These are phyloP conservation scores for Epizoanthus rinbou DNA, from an alignment of 92 coral and sea anemone species.

Conservation along the genomic window DNA sequence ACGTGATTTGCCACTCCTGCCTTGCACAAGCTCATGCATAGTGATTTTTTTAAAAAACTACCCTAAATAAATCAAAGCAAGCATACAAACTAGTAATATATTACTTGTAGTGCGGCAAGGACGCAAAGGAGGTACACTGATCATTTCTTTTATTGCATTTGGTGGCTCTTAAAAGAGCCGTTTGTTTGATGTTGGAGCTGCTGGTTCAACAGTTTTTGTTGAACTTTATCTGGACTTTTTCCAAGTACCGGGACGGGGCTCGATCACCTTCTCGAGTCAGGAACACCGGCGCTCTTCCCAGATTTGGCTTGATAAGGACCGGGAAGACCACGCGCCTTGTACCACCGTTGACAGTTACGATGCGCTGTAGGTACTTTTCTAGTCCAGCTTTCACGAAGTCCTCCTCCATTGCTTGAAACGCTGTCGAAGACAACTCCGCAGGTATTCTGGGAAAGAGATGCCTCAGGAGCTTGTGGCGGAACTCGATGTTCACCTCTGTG, in stretches of 20 bases:
- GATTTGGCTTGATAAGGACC: slow-evolving; percentile 28
- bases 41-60: too few species aligned
- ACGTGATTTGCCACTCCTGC: too few species aligned
- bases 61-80: too few species aligned
- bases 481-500: slow-evolving; percentile 8
- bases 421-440: slow-evolving; percentile 31
- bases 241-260: slow-evolving; percentile 41
- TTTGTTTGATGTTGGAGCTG: slow-evolving; percentile 13
- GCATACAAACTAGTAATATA: too few species aligned
- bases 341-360: slow-evolving; percentile 51
- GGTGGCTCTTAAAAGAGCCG: slow-evolving; percentile 57
- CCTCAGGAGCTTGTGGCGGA: slow-evolving; percentile 30
- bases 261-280: slow-evolving; percentile 36
- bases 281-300: slow-evolving; percentile 59
- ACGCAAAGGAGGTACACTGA: too few species aligned
- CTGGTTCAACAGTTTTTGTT: slow-evolving; percentile 34
- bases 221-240: slow-evolving; percentile 45
- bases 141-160: neutral
- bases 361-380: slow-evolving; percentile 42
- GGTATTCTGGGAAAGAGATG: slow-evolving; percentile 39
- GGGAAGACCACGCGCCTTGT: slow-evolving; percentile 49
- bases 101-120: too few species aligned
- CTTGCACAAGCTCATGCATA: too few species aligned
- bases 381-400: slow-evolving; percentile 54
- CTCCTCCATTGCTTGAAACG: slow-evolving; percentile 33